These are phyloP conservation scores for Brotula barbata DNA, from an alignment of 2,797 vertebrate species.

Conservation along the genomic window DNA sequence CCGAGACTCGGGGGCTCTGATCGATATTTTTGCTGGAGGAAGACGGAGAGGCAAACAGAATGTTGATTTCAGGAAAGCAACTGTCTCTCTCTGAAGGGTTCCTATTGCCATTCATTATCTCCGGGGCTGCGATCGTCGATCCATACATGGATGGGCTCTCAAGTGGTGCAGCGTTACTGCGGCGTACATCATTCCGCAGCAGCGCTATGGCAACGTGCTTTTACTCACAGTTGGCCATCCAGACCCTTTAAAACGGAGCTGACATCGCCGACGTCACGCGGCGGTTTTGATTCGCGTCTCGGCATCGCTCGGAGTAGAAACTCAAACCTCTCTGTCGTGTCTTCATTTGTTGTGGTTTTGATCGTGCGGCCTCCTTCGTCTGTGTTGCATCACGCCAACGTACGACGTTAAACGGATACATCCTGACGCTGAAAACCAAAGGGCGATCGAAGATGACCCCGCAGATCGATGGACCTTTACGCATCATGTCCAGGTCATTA, in stretches of 20 bases:
- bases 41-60: conserved; percentile 36
- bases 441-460: conserved; percentile 1
- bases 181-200: conserved; percentile 6
- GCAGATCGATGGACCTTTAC: conserved; percentile 11
- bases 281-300: neutral
- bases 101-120: conserved; percentile 36
- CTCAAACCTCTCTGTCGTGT: no score
- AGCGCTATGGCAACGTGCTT: neutral
- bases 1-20: conserved; percentile 30
- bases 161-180: conserved; percentile 17
- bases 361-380: conserved; percentile 11
- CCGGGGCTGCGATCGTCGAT: conserved; percentile 37
- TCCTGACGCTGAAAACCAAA: neutral
- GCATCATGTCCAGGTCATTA: neutral
- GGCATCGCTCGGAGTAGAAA: no score
- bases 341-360: no score
- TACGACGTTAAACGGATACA: conserved; percentile 1
- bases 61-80: conserved; percentile 43
- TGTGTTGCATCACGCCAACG: no score
- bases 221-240: neutral
- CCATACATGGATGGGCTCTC: conserved; percentile 26
- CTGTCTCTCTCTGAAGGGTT: conserved; percentile 32
- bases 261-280: neutral
- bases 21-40: conserved; percentile 58
- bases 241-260: neutral